Evolutionary conservation across 2,888 invertebrate genomes (phyloP), one percentile per base, ranked within the genome.

Genomic region (Matsumyia berberina): DNA sequence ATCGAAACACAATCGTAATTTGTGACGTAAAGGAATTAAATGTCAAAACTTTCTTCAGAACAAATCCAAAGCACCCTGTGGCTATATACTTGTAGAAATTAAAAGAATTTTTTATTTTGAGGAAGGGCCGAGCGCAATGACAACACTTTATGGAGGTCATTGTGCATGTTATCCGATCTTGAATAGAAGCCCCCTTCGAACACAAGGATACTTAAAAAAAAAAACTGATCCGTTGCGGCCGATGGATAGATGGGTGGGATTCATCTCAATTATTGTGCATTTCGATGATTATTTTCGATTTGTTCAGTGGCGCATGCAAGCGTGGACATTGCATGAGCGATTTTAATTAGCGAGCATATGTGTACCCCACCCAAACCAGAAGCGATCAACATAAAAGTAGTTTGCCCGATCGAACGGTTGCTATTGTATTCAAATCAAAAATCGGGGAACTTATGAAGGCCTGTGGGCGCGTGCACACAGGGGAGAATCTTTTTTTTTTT

Each of bases 251-350:
- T 57, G 55, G 46, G 42, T 15, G 57, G 39, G 72, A 51, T 49
- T 46, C 49, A 31, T 62, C 44, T 44, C n/a, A 62, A 42, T 53
- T 55, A 62, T 58, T 66, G 73, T 57, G 44, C 12, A 24, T 44
- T 73, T 74, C 15, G 55, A 46, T 64, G 19, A 35, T 17, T 15
- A 33, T 53, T 19, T 55, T 46, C 58, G 53, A 82, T 77, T 72
- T 77, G 77, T 66, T 77, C 66, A 69, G 51, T 83, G 67, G 69
- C 62, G 83, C 83, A 73, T 78, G 67, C 67, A 64, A 83, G 73
- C 78, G 57, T 62, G 62, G 78, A 73, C 62, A 64, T 69, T 78
- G 78, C 78, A 73, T 78, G 78, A 73, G 51, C 62, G 67, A 42
- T 62, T 78, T 73, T 78, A 83, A 83, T 78, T 73, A 78, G 67